These are phyloP conservation scores for Discoglossus pictus DNA, from an alignment of 2,797 vertebrate species.

Conservation along the genomic window DNA sequence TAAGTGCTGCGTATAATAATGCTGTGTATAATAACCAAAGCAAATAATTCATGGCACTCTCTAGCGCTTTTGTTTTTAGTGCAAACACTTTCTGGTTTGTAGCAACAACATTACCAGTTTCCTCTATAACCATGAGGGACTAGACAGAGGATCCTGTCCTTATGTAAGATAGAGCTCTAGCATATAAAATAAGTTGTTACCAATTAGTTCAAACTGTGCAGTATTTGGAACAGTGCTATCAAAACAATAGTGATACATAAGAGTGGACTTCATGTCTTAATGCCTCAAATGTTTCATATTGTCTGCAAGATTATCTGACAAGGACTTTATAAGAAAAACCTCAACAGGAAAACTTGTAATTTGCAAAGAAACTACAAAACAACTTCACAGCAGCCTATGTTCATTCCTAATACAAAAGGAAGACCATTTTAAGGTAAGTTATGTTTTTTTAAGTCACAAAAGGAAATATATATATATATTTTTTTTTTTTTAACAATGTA, in stretches of 20 bases:
- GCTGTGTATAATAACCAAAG: conserved; percentile 28
- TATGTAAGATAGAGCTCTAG: conserved; percentile 10
- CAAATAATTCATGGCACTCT: conserved; percentile 34
- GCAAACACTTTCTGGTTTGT: conserved; percentile 43
- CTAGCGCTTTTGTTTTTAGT: conserved; percentile 39
- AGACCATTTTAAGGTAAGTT: too few relatives aligned
- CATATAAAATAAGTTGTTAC: conserved; percentile 21
- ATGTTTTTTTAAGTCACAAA: too few relatives aligned
- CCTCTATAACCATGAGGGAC: conserved; percentile 31
- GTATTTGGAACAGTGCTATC: conserved; percentile 5
- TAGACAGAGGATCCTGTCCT: conserved; percentile 27
- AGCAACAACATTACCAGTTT: conserved; percentile 45
- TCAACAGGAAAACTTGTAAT: conserved; percentile 10
- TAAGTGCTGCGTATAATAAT: conserved; percentile 13
- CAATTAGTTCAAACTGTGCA: conserved; percentile 10
- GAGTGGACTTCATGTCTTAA: background rate
- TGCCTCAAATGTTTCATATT: conserved; percentile 3
- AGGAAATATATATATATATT: too few relatives aligned
- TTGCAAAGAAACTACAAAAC: background rate
- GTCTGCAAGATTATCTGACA: background rate
- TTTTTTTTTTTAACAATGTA: too few relatives aligned
- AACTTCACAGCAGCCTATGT: too few relatives aligned
- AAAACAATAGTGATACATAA: conserved; percentile 2
- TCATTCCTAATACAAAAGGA: too few relatives aligned
- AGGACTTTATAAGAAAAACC: conserved; percentile 2